phyloP scores from a whole-genome alignment of 2,888 invertebrate genomes.

The Brenthis daphne region DNA sequence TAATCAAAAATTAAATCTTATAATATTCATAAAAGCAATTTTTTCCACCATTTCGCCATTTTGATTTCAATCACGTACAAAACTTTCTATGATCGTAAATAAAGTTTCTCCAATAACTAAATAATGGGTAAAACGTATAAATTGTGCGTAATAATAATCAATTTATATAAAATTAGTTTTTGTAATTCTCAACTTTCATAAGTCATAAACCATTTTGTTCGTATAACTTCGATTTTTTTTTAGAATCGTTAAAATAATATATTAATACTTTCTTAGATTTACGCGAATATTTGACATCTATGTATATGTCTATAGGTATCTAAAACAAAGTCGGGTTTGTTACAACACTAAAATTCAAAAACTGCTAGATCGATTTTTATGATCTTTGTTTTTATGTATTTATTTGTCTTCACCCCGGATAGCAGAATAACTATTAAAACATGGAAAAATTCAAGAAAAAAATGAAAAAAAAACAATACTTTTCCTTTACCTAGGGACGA shows the following conservation, averaged over 20 bases:
- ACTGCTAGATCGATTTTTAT: no score
- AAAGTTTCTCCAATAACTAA: constrained; percentile 28
- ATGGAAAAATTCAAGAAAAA: no score
- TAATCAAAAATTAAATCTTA: not conserved
- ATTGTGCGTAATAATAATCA: constrained; percentile 14
- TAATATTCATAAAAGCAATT: not conserved
- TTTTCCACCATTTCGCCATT: constrained; percentile 15
- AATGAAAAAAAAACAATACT: no score
- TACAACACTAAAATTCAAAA: no score
- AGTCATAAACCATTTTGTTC: constrained; percentile 7
- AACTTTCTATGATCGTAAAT: constrained; percentile 31
- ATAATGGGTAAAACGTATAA: constrained; percentile 21
- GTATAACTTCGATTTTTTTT: not conserved
- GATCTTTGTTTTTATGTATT: no score
- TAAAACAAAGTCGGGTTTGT: no score
- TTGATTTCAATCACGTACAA: constrained; percentile 25
- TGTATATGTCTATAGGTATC: no score
- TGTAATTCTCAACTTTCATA: constrained; percentile 23
- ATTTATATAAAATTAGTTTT: constrained; percentile 8
- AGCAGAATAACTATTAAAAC: no score
- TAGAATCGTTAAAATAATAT: not conserved
- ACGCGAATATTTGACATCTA: no score
- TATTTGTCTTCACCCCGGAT: no score
- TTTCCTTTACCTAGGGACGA: no score
- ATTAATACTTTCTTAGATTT: no score